Conservation (phyloP, 2,113 vertebrate species). For the Helogale parvula region DNA sequence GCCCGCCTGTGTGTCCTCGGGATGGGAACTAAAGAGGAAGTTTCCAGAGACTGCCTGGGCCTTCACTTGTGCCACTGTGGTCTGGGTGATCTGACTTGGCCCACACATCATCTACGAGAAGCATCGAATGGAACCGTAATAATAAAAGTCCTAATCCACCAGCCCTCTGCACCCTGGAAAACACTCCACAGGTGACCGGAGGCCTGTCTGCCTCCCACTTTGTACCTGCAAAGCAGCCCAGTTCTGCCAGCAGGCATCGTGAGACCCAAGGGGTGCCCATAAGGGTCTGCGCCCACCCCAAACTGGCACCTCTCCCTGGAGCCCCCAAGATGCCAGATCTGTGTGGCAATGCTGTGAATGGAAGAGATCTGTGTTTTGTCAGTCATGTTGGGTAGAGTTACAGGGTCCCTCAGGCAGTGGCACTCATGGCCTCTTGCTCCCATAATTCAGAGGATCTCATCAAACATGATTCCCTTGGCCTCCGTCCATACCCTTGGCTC, state of each 20-base stretch:
- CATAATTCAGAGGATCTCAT: neutral
- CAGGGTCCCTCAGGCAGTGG: neutral
- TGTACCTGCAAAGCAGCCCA: neutral
- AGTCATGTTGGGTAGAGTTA: neutral
- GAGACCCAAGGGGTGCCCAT: neutral
- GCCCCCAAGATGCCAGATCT: accelerated
- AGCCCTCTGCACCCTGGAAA: neutral
- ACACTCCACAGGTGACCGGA: accelerated
- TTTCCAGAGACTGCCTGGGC: neutral
- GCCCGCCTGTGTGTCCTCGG: neutral
- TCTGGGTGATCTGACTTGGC: neutral
- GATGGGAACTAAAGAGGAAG: neutral
- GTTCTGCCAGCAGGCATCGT: too few relatives aligned
- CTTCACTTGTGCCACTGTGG: neutral
- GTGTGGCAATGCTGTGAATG: neutral
- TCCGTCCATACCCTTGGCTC: neutral
- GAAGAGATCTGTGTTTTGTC: neutral
- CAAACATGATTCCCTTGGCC: neutral
- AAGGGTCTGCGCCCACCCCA: too few relatives aligned
- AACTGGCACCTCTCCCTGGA: neutral
- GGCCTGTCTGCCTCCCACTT: accelerated
- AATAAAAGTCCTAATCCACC: neutral
- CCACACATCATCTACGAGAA: neutral
- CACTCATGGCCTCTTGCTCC: neutral
- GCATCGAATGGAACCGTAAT: neutral